phyloP scores from a whole-genome alignment of 2,797 vertebrate species.

The Rhinophrynus dorsalis region DNA sequence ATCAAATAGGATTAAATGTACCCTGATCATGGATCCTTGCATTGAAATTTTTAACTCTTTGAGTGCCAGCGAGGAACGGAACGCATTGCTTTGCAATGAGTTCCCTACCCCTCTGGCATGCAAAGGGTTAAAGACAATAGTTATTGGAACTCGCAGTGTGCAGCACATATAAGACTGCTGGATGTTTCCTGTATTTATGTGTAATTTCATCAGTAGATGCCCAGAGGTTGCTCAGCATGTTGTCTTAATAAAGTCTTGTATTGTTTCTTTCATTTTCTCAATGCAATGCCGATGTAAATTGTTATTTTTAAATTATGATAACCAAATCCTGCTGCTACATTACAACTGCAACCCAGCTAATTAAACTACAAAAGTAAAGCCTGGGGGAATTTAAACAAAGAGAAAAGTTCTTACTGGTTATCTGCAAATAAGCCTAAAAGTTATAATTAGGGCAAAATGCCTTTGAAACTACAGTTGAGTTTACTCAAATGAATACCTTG shows the following conservation, averaged over 20 bases:
- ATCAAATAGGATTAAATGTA: too few relatives aligned
- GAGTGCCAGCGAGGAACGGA: too few relatives aligned
- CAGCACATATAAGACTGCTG: not conserved
- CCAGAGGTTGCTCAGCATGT: constrained; percentile 34
- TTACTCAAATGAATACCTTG: constrained; percentile 38
- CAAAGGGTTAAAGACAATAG: constrained; percentile 35
- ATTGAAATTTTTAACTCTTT: too few relatives aligned
- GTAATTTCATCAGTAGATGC: constrained; percentile 23
- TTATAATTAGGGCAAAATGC: constrained; percentile 38
- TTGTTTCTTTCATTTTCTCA: constrained; percentile 36
- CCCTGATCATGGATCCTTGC: not conserved
- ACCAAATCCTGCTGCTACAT: constrained; percentile 39
- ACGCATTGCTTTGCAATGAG: too few relatives aligned
- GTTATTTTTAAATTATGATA: constrained; percentile 45
- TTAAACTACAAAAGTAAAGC: constrained; percentile 38
- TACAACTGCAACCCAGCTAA: constrained; percentile 25
- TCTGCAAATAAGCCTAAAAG: constrained; percentile 19
- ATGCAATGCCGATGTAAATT: constrained; percentile 38
- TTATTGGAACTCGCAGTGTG: not conserved
- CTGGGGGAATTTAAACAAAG: constrained; percentile 34
- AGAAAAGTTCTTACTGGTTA: constrained; percentile 39
- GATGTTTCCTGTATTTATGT: constrained; percentile 28
- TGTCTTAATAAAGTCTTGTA: constrained; percentile 41
- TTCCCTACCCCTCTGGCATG: too few relatives aligned
- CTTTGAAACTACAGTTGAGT: constrained; percentile 40